A percentile compares a stretch with the other conserved stretches of the same genome.
Evolutionary conservation across 2,888 invertebrate genomes (phyloP).

Genomic region (Megalurothrips usitatus): DNA sequence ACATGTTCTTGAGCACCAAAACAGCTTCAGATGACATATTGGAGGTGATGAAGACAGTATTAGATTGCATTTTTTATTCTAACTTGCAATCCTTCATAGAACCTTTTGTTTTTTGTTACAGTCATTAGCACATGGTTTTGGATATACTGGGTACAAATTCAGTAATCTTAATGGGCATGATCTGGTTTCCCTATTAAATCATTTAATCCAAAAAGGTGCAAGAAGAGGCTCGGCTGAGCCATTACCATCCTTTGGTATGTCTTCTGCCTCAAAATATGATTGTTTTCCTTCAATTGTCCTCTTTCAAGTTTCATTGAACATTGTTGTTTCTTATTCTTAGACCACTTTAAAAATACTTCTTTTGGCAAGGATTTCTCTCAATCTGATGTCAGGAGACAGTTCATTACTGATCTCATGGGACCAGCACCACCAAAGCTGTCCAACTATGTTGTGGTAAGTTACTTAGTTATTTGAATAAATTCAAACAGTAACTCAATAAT

Average conservation of each 20-base stretch:
- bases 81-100: neutral
- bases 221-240: neutral
- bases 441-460: conserved; percentile 15
- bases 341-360: neutral
- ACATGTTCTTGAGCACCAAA: neutral
- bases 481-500: neutral
- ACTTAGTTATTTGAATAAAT: neutral
- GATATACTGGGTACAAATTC: neutral
- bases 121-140: neutral
- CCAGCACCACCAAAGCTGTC: neutral
- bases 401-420: neutral
- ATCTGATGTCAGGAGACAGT: neutral
- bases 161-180: neutral
- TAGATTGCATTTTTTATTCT: neutral
- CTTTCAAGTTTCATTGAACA: neutral
- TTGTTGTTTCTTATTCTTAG: neutral
- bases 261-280: neutral
- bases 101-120: neutral
- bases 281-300: neutral
- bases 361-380: neutral
- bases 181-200: neutral
- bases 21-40: neutral
- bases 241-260: neutral
- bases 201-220: neutral
- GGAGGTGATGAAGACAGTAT: neutral